Conservation (phyloP, 1,140 invertebrate species). For the Meloidogyne chitwoodi region DNA sequence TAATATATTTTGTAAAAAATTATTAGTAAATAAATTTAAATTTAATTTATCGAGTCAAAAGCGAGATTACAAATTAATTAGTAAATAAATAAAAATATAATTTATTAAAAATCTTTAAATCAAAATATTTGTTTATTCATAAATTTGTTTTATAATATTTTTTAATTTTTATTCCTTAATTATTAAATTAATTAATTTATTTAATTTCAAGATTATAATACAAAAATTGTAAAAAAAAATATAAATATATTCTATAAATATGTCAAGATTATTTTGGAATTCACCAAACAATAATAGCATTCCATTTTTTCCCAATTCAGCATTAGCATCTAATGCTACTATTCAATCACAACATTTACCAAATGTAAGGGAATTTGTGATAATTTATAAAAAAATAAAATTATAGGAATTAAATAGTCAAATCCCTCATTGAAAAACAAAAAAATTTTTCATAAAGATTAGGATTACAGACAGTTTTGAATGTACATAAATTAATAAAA, state of each 20-base stretch:
- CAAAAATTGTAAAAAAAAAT: neutral
- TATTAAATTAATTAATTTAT: no score
- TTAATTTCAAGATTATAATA: neutral
- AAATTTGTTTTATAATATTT: no score
- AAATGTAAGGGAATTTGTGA: neutral
- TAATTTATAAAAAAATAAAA: neutral
- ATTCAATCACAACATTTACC: neutral
- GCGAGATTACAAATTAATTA: no score
- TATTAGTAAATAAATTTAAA: no score
- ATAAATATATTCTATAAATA: neutral
- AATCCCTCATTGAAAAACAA: neutral
- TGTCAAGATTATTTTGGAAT: slow-evolving; percentile 19
- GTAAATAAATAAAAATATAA: no score
- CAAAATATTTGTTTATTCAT: no score
- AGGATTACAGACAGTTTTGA: neutral
- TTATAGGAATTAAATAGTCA: neutral
- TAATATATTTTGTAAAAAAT: no score
- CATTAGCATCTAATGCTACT: neutral
- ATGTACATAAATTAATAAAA: no score
- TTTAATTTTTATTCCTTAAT: no score
- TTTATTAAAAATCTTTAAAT: no score
- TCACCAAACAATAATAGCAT: neutral
- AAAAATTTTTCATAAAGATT: neutral
- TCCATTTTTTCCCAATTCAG: neutral
- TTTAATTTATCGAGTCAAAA: no score